These are phyloP conservation scores for Parazoanthus atlanticus DNA, from an alignment of 92 coral and sea anemone species.

Conservation along the genomic window DNA sequence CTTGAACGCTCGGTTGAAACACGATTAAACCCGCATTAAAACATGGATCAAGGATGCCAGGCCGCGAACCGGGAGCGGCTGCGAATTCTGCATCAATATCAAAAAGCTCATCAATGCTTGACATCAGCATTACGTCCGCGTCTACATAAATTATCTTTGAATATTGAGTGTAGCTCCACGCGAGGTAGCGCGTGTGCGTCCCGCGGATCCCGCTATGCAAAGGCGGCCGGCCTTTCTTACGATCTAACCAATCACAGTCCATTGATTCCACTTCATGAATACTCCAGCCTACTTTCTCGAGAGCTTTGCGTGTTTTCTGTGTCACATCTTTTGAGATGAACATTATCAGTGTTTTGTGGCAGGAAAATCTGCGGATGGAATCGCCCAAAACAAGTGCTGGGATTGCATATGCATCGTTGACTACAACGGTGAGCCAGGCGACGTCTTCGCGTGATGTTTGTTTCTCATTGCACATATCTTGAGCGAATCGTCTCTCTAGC, in stretches of 20 bases:
- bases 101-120: slow-evolving; percentile 79
- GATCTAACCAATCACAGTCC: slow-evolving; percentile 86
- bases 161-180: slow-evolving; percentile 77
- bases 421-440: slow-evolving; percentile 70
- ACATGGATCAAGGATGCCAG: slow-evolving; percentile 73
- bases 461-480: slow-evolving; percentile 52
- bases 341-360: slow-evolving; percentile 58
- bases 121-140: slow-evolving; percentile 71
- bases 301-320: slow-evolving; percentile 32
- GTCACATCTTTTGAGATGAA: slow-evolving; percentile 56
- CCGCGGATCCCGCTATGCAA: slow-evolving; percentile 62
- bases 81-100: slow-evolving; percentile 62
- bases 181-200: slow-evolving; percentile 84
- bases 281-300: slow-evolving; percentile 70
- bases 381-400: slow-evolving; percentile 71
- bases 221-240: slow-evolving; percentile 49
- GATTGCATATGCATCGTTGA: slow-evolving; percentile 59
- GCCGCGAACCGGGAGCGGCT: slow-evolving; percentile 70
- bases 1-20: slow-evolving; percentile 55
- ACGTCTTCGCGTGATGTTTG: slow-evolving; percentile 32
- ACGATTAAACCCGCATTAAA: slow-evolving; percentile 83
- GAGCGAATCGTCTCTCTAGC: slow-evolving; percentile 53
- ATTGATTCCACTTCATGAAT: slow-evolving; percentile 59
- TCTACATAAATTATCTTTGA: slow-evolving; percentile 78
- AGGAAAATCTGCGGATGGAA: slow-evolving; percentile 63